Evolutionary conservation across 1,140 invertebrate genomes (phyloP).

Genomic region (Ceratina japonica): DNA sequence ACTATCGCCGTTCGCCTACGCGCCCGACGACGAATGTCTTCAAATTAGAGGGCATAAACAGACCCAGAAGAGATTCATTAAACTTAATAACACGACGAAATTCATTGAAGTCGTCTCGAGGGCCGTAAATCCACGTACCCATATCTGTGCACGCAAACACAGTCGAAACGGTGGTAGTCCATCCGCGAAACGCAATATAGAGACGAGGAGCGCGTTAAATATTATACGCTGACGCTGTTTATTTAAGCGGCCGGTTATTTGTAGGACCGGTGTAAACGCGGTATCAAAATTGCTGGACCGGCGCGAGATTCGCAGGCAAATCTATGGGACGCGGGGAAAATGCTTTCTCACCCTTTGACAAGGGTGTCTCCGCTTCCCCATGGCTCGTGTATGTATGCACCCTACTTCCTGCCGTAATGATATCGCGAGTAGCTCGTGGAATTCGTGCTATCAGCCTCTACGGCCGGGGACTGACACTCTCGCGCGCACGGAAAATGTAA

Average conservation of each 20-base stretch:
- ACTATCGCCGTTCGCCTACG: too few relatives aligned
- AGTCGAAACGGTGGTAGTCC: conserved; percentile 50
- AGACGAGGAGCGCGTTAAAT: conserved; percentile 63
- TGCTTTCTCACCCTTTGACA: neutral
- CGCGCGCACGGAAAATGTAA: conserved; percentile 34
- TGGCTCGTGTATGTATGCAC: neutral
- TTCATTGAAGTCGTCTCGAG: neutral
- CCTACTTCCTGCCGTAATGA: conserved; percentile 41
- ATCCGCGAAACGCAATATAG: conserved; percentile 37
- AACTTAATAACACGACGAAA: neutral
- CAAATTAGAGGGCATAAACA: too few relatives aligned
- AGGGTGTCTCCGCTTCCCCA: conserved; percentile 1
- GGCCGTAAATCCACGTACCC: conserved; percentile 60
- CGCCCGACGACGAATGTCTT: too few relatives aligned
- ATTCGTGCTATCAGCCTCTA: conserved; percentile 29
- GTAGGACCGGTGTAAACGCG: conserved; percentile 54
- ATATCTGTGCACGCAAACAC: conserved; percentile 63
- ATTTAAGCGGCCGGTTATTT: too few relatives aligned
- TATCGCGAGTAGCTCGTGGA: conserved; percentile 37
- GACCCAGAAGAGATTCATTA: neutral
- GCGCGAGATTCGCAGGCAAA: conserved; percentile 24
- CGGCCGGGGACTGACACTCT: conserved; percentile 29
- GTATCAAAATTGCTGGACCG: neutral
- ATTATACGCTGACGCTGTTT: too few relatives aligned
- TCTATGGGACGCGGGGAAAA: conserved; percentile 20